These are phyloP conservation scores for Drosophila fulvimacula DNA, from an alignment of 2,888 invertebrate species.

Conservation along the genomic window DNA sequence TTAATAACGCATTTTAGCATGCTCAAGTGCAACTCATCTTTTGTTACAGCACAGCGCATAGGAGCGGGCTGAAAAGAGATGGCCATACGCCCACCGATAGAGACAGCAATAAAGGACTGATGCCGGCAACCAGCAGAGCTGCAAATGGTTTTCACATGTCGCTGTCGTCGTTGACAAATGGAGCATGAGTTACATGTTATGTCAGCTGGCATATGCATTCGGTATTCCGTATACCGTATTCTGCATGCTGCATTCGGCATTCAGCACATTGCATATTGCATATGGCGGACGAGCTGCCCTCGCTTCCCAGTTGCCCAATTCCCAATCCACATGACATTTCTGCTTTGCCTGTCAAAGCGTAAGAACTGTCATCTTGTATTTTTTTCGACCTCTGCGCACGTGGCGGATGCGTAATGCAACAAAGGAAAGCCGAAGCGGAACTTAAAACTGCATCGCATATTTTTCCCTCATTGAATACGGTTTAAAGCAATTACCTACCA, in stretches of 20 bases:
- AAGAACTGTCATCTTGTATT: conserved; percentile 23
- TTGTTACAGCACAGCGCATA: conserved; percentile 58
- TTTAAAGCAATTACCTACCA: conserved; percentile 43
- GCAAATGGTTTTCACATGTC: conserved; percentile 53
- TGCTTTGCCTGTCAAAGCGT: conserved; percentile 45
- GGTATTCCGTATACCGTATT: neutral
- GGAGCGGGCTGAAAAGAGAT: conserved; percentile 11
- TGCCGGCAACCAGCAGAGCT: conserved; percentile 9
- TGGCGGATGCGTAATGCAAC: conserved; percentile 54
- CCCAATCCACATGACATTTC: conserved; percentile 39
- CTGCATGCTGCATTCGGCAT: neutral
- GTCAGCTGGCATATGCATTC: conserved; percentile 49
- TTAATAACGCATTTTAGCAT: conserved; percentile 81
- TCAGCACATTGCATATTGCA: neutral
- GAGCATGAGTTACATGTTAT: conserved; percentile 64
- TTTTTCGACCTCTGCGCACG: conserved; percentile 27
- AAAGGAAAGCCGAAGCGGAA: neutral
- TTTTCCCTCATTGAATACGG: neutral
- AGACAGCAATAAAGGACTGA: conserved; percentile 1
- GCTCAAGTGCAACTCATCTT: conserved; percentile 79
- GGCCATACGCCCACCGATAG: conserved; percentile 5
- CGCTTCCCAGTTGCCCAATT: conserved; percentile 14
- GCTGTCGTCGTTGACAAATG: conserved; percentile 64
- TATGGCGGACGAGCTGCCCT: neutral
- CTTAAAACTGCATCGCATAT: conserved; percentile 8